Conservation (phyloP, 2,113 vertebrate genomes). For the Hyperoodon ampullatus region DNA sequence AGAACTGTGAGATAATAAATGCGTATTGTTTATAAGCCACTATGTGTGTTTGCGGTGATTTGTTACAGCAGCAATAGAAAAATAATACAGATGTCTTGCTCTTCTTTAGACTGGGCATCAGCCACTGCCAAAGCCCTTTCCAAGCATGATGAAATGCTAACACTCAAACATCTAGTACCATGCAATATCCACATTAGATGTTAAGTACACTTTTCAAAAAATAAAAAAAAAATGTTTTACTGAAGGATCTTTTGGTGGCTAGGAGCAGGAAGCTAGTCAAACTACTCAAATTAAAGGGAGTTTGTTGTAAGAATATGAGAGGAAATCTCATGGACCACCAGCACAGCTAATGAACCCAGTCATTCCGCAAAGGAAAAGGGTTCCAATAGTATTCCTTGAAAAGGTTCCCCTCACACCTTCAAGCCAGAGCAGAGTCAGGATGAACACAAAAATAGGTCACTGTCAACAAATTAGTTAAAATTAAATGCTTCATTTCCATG, state of each 20-base stretch:
- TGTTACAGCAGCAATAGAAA: neutral
- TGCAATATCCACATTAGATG: neutral
- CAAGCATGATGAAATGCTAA: neutral
- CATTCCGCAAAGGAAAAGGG: neutral
- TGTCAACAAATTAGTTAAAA: conserved; percentile 50
- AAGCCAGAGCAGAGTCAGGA: neutral
- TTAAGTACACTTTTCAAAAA: neutral
- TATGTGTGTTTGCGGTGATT: neutral
- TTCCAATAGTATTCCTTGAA: neutral
- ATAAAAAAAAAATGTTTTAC: neutral
- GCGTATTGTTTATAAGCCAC: neutral
- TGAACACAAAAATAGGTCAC: conserved; percentile 50
- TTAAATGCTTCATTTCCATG: conserved; percentile 42
- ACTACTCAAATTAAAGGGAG: neutral
- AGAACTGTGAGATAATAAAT: neutral
- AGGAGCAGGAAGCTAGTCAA: neutral
- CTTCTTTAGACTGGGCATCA: neutral
- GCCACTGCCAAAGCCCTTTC: neutral
- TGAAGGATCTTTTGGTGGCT: neutral
- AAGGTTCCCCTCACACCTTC: neutral
- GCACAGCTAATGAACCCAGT: neutral
- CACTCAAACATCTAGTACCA: neutral
- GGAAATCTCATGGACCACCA: neutral
- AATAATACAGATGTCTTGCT: neutral
- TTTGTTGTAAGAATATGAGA: neutral